phyloP scores from a whole-genome alignment of 2,888 invertebrate genomes.

The Cinara cedri region DNA sequence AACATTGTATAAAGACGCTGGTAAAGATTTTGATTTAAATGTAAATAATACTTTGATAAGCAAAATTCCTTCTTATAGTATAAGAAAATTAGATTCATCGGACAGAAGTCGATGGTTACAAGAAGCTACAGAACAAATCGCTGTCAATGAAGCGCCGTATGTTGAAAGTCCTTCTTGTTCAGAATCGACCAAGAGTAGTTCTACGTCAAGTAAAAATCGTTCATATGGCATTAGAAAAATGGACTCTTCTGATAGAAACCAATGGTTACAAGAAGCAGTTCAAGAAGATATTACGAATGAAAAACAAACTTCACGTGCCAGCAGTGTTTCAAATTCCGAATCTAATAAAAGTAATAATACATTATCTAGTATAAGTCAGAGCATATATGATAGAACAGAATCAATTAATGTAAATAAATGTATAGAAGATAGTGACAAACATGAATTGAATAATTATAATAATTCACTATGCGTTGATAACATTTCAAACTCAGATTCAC shows the following conservation, averaged over 20 bases:
- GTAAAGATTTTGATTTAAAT: background rate
- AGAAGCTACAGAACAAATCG: slow-evolving; percentile 29
- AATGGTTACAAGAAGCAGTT: slow-evolving; percentile 35
- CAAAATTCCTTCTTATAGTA: slow-evolving; percentile 37
- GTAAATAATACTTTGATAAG: background rate
- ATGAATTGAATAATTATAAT: background rate
- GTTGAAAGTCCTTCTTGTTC: slow-evolving; percentile 25
- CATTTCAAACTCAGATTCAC: background rate
- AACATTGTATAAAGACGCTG: background rate
- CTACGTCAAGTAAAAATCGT: slow-evolving; percentile 13
- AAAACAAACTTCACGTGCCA: slow-evolving; percentile 1
- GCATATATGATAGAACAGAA: background rate
- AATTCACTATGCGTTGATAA: background rate
- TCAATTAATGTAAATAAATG: background rate
- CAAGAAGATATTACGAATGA: slow-evolving; percentile 7
- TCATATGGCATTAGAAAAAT: slow-evolving; percentile 54
- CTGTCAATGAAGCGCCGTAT: slow-evolving; percentile 14
- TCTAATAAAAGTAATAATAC: background rate
- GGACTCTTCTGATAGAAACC: slow-evolving; percentile 55
- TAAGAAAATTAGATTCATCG: slow-evolving; percentile 54
- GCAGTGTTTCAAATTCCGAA: background rate
- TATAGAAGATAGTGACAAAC: background rate
- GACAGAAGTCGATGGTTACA: slow-evolving; percentile 48
- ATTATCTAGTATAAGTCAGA: background rate
- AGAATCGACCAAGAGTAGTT: slow-evolving; percentile 28